These are phyloP conservation scores for Dasyornis broadbenti DNA, from an alignment of 2,113 vertebrate genomes.

Conservation along the genomic window DNA sequence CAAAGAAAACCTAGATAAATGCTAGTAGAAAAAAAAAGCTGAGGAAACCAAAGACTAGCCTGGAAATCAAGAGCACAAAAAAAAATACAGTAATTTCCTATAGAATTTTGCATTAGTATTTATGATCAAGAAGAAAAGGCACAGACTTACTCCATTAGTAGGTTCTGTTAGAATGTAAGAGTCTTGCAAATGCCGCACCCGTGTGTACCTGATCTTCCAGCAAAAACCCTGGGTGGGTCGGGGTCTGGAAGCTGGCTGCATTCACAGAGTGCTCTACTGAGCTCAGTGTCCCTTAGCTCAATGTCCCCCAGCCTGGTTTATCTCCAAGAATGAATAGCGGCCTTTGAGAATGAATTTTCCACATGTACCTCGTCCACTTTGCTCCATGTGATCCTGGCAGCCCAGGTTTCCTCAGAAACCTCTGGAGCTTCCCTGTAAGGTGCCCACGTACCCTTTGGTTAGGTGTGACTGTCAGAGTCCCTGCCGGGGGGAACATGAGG, in stretches of 20 bases:
- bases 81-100: background rate
- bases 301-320: background rate
- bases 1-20: background rate
- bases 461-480: background rate
- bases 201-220: background rate
- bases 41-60: background rate
- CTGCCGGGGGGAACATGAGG: background rate
- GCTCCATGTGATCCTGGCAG: background rate
- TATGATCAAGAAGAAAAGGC: background rate
- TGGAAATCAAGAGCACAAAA: background rate
- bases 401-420: background rate
- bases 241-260: background rate
- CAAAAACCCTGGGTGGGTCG: accelerated
- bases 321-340: background rate
- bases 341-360: background rate
- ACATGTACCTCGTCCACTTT: background rate
- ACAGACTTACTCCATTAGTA: background rate
- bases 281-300: background rate
- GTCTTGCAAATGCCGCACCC: background rate
- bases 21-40: background rate
- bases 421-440: background rate
- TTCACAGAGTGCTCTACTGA: accelerated
- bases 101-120: background rate
- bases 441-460: background rate
- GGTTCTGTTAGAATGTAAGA: background rate